Percentiles rank a stretch among this genome's conserved stretches.
These are phyloP conservation scores for Caenorhabditis brenneri DNA, from an alignment of 1,140 invertebrate genomes.

Conservation along the genomic window DNA sequence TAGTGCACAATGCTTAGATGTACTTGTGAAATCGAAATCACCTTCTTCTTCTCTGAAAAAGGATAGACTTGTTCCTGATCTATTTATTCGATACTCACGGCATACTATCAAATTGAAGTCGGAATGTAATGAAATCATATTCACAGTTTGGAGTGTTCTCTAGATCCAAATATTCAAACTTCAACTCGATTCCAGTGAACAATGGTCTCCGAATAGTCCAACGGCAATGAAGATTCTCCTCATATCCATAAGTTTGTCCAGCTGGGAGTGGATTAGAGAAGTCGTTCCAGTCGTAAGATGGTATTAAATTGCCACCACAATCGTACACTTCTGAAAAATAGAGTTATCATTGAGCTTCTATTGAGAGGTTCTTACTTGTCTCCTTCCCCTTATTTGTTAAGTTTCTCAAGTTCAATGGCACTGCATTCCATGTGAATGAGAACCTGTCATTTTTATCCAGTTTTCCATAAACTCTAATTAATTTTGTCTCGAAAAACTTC, in stretches of 20 bases:
- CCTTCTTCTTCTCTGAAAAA: constrained; percentile 31
- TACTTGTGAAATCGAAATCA: neutral
- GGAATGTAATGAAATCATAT: constrained; percentile 63
- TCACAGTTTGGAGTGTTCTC: constrained; percentile 59
- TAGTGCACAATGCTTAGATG: constrained; percentile 57
- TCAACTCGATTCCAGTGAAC: constrained; percentile 59
- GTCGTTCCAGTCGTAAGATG: constrained; percentile 58
- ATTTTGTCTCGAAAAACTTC: neutral
- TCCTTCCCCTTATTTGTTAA: neutral
- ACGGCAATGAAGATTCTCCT: constrained; percentile 60
- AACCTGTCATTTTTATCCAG: constrained; percentile 14
- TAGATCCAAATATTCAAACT: constrained; percentile 61
- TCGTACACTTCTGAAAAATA: constrained; percentile 2
- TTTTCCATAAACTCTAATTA: constrained; percentile 33
- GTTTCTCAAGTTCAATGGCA: neutral
- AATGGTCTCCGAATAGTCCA: constrained; percentile 61
- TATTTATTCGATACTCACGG: neutral
- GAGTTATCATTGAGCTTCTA: neutral
- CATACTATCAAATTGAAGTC: constrained; percentile 32
- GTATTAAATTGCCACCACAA: constrained; percentile 61
- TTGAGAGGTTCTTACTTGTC: neutral
- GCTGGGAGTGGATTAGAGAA: constrained; percentile 50
- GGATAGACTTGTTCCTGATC: neutral
- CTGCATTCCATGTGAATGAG: constrained; percentile 2
- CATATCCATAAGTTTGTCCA: constrained; percentile 51